phyloP scores from a whole-genome alignment of 2,888 invertebrate species.

The Drosophila lutescens region DNA sequence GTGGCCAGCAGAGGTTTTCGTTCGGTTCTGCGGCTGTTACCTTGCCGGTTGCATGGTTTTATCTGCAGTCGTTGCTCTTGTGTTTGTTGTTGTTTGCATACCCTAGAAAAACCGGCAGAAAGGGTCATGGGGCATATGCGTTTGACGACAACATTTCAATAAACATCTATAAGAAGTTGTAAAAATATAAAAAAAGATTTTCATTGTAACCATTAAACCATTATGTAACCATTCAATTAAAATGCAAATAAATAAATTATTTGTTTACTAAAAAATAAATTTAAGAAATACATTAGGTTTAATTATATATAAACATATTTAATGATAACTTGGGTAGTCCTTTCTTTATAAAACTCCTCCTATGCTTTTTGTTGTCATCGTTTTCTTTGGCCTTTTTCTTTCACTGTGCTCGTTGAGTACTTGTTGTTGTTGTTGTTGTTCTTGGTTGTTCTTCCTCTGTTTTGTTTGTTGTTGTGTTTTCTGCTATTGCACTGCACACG shows the following conservation, averaged over 20 bases:
- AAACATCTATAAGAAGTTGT: too few species aligned
- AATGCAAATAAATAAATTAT: too few species aligned
- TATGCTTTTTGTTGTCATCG: conserved; percentile 28
- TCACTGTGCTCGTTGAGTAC: conserved; percentile 33
- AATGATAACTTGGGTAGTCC: neutral
- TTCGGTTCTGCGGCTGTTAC: conserved; percentile 51
- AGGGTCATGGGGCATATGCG: neutral
- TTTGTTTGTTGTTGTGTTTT: conserved; percentile 52
- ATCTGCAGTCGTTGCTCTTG: conserved; percentile 52
- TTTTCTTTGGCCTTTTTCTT: conserved; percentile 48
- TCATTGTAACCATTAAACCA: too few species aligned
- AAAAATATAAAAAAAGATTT: too few species aligned
- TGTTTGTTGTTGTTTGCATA: conserved; percentile 25
- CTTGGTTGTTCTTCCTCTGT: conserved; percentile 18
- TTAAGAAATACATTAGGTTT: too few species aligned
- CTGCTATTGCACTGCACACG: conserved; percentile 67
- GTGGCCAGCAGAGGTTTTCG: conserved; percentile 56
- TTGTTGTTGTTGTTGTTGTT: conserved; percentile 13
- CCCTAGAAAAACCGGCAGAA: conserved; percentile 26
- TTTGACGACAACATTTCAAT: neutral
- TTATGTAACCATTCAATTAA: too few species aligned
- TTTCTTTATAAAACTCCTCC: neutral
- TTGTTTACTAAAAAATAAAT: too few species aligned
- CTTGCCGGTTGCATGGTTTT: conserved; percentile 71
- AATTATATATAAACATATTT: neutral